Conservation (phyloP, 2,888 invertebrate genomes). For the Pristionchus exspectatus region DNA sequence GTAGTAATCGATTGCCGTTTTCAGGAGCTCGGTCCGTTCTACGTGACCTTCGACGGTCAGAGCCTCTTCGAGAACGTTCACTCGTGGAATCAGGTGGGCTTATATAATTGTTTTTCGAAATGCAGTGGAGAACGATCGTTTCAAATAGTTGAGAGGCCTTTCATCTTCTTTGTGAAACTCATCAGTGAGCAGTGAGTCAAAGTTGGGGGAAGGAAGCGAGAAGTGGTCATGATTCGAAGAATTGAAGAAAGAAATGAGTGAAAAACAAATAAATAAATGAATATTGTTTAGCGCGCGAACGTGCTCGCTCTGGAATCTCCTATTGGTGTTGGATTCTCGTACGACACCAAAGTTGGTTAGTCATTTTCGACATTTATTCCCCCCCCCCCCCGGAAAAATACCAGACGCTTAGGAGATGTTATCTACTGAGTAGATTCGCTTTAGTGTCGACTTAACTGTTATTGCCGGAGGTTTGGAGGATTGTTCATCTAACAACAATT, state of each 20-base stretch:
- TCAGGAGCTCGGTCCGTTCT: constrained; percentile 80
- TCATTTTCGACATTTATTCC: not conserved
- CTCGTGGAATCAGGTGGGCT: constrained; percentile 77
- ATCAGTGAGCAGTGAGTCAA: not conserved
- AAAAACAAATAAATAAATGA: not conserved
- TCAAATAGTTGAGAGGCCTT: not conserved
- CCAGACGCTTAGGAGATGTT: too few species aligned
- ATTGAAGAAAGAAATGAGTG: too few species aligned
- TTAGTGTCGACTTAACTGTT: too few species aligned
- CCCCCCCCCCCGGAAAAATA: too few species aligned
- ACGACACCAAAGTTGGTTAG: constrained; percentile 60
- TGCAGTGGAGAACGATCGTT: too few species aligned
- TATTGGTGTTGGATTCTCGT: constrained; percentile 78
- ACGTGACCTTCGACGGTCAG: constrained; percentile 72
- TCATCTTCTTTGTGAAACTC: not conserved
- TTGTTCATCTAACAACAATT: not conserved
- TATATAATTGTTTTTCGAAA: not conserved
- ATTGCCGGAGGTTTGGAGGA: not conserved
- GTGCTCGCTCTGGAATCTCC: constrained; percentile 82
- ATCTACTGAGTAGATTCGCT: too few species aligned
- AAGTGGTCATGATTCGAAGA: not conserved
- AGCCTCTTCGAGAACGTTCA: constrained; percentile 77
- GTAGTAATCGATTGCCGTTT: not conserved
- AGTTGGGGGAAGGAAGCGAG: not conserved
- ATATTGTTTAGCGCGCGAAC: constrained; percentile 80